These are phyloP conservation scores for Hypolimnas misippus DNA, from an alignment of 2,888 invertebrate genomes.

Conservation along the genomic window DNA sequence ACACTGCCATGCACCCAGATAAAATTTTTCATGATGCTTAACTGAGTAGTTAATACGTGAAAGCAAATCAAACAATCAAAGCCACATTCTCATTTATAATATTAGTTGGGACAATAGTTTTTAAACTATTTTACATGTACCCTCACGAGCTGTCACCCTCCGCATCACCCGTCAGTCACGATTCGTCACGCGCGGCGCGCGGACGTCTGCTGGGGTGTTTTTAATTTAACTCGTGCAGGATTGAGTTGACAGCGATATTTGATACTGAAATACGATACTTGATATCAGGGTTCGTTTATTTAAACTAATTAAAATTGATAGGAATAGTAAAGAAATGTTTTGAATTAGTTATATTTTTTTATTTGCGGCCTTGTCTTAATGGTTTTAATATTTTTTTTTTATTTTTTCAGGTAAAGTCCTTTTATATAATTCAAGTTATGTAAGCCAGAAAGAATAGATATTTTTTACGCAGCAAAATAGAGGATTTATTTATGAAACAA, in stretches of 20 bases:
- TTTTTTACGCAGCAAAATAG: too few relatives aligned
- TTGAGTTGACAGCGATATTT: conserved; percentile 49
- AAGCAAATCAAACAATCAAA: too few relatives aligned
- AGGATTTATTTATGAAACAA: too few relatives aligned
- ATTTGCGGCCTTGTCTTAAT: not conserved
- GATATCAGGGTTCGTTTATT: not conserved
- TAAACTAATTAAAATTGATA: not conserved
- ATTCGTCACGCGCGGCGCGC: conserved; percentile 68
- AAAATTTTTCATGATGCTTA: too few relatives aligned
- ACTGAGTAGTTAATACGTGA: too few relatives aligned
- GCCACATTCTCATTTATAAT: too few relatives aligned
- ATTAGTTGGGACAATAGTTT: too few relatives aligned
- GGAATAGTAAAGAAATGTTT: not conserved
- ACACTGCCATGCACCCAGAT: too few relatives aligned
- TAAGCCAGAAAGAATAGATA: too few relatives aligned
- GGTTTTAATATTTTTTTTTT: not conserved
- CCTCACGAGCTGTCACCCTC: conserved; percentile 17
- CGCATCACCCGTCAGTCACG: conserved; percentile 67
- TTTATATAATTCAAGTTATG: too few relatives aligned
- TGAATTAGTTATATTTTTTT: not conserved
- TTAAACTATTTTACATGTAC: too few relatives aligned
- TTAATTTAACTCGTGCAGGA: conserved; percentile 56
- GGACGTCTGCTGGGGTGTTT: conserved; percentile 62
- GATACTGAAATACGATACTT: conserved; percentile 41
- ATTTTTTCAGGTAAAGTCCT: not conserved